Evolutionary conservation across 1,140 invertebrate genomes (phyloP), one percentile per base, ranked within the genome.

Genomic region (Meloidogyne exigua): DNA sequence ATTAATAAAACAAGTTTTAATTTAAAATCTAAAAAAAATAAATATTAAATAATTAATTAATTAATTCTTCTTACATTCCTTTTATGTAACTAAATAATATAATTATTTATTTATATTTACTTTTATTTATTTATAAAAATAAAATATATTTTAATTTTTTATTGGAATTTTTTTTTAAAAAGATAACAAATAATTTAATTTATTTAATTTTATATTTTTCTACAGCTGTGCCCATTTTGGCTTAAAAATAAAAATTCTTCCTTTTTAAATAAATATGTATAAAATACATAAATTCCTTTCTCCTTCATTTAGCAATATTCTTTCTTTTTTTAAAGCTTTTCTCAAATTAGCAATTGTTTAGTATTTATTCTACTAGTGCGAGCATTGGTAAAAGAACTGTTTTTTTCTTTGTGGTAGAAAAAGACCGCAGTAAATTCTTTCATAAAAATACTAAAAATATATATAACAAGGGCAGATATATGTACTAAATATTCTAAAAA

Each of bases 321-420:
- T 44, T 44, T 13, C 4, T 44, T 44, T 1, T 57, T 57, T 9
- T n/a, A 4, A 57, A n/a, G 49, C 18, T 57, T 57, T 57, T 57
- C 18, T 57, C 49, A 57, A 57, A 57, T 57, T 57, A 57, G 49
- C 49, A 57, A 57, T 57, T 57, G 49, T 57, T 57, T 57, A 39
- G 28, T 32, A 32, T 2, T 32, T n/a, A n/a, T n/a, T n/a, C n/a
- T n/a, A n/a, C n/a, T 32, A 49, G 18, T 21, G 49, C 0, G 18
- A 57, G 49, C 18, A 18, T 4, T 7, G n/a, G 7, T 3, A 44
- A 15, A 44, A 44, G 42, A 49, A 49, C 44, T 49, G 44, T 49
- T 49, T 49, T 49, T 49, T 4, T 13, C n/a, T 49, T n/a, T 57
- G n/a, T 57, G 13, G n/a, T n/a, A 57, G 42, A 15, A 57, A 57